Conservation (phyloP, 2,797 vertebrate species). For the Craterocephalus amniculus region DNA sequence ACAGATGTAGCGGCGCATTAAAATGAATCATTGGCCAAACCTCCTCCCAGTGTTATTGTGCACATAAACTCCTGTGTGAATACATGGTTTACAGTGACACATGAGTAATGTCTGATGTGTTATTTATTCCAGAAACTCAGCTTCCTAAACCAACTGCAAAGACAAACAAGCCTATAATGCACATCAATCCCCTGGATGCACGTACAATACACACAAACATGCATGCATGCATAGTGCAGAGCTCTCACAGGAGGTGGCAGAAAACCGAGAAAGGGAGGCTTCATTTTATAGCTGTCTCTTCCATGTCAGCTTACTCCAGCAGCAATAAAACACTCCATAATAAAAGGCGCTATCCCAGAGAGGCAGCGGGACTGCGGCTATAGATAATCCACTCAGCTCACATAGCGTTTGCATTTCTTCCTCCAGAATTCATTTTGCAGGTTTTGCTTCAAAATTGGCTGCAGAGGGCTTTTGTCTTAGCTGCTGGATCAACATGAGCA, state of each 20-base stretch:
- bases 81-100: slow-evolving; percentile 71
- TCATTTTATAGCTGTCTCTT: slow-evolving; percentile 83
- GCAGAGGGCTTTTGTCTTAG: slow-evolving; percentile 64
- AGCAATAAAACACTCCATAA: slow-evolving; percentile 86
- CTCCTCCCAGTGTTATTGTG: slow-evolving; percentile 40
- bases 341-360: slow-evolving; percentile 80
- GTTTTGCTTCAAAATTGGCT: slow-evolving; percentile 68
- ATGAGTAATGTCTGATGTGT: slow-evolving; percentile 65
- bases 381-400: slow-evolving; percentile 81
- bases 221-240: slow-evolving; percentile 53
- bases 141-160: slow-evolving; percentile 48
- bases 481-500: slow-evolving; percentile 65
- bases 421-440: slow-evolving; percentile 74
- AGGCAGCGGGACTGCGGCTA: slow-evolving; percentile 76
- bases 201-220: slow-evolving; percentile 44
- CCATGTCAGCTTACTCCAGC: slow-evolving; percentile 81
- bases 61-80: slow-evolving; percentile 52
- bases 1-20: slow-evolving; percentile 74
- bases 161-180: slow-evolving; percentile 58
- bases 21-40: slow-evolving; percentile 76
- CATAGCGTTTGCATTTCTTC: slow-evolving; percentile 73
- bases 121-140: slow-evolving; percentile 63
- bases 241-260: slow-evolving; percentile 74
- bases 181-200: slow-evolving; percentile 47
- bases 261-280: slow-evolving; percentile 74